Conservation (phyloP, 2,113 vertebrate genomes). For the Gasterosteus nipponicus region DNA sequence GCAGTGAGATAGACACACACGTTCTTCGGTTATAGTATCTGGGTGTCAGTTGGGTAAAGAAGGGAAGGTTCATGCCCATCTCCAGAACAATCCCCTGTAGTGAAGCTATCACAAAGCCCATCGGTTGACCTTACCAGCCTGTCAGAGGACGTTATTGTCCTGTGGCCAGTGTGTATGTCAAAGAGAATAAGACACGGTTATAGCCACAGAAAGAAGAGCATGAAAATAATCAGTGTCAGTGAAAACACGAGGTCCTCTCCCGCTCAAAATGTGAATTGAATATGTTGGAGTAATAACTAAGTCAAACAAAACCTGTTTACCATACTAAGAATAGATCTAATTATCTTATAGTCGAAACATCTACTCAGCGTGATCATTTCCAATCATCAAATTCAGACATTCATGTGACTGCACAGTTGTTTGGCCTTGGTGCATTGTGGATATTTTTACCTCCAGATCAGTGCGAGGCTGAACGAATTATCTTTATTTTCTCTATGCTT, state of each 20-base stretch:
- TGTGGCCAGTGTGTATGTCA: conserved; percentile 25
- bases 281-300: not conserved
- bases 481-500: not conserved
- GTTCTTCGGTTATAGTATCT: conserved; percentile 14
- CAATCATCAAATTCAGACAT: not conserved
- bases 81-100: conserved; percentile 50
- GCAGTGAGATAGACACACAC: not conserved
- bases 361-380: not conserved
- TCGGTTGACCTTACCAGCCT: conserved; percentile 69
- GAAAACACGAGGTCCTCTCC: not conserved
- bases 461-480: not conserved
- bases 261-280: not conserved
- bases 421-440: not conserved
- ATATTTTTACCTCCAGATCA: not conserved
- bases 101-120: conserved; percentile 54
- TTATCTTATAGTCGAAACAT: not conserved
- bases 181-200: conserved; percentile 2
- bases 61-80: conserved; percentile 25
- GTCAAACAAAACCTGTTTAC: not conserved
- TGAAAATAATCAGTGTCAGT: not conserved
- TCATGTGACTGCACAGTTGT: not conserved
- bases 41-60: conserved; percentile 29
- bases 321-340: not conserved
- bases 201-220: not conserved
- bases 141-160: conserved; percentile 66